phyloP scores from a whole-genome alignment of 2,113 vertebrate genomes.

The Apodemus sylvaticus region DNA sequence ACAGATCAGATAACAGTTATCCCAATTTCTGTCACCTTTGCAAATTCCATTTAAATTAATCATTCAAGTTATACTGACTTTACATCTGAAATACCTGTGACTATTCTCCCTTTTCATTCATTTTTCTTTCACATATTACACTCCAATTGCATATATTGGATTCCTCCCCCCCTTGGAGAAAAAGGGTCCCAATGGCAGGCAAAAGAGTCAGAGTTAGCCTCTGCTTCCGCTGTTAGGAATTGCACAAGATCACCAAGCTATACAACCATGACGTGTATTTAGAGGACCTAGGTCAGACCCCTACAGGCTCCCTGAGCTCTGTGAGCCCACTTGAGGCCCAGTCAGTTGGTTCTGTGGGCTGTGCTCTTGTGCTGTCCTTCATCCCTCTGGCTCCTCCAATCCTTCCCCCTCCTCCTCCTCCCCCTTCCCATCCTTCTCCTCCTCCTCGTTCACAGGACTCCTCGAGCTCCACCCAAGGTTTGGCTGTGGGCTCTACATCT shows the following conservation, averaged over 20 bases:
- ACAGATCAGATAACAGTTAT: neutral
- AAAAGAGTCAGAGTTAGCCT: neutral
- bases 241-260: neutral
- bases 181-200: neutral
- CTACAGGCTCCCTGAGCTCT: neutral
- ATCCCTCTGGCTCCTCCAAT: neutral
- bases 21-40: neutral
- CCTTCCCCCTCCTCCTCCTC: neutral
- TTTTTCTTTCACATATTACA: neutral
- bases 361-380: neutral
- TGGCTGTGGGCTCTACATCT: neutral
- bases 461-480: neutral
- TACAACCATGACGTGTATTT: neutral
- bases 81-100: neutral
- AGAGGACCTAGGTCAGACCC: neutral
- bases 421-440: neutral
- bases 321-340: neutral
- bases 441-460: neutral
- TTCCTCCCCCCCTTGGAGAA: neutral
- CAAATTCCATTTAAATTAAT: neutral
- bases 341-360: neutral
- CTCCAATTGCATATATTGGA: neutral
- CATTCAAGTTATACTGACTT: neutral
- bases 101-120: neutral
- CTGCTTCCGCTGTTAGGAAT: neutral